Conservation (phyloP, 2,888 invertebrate genomes). For the Eledone cirrhosa region DNA sequence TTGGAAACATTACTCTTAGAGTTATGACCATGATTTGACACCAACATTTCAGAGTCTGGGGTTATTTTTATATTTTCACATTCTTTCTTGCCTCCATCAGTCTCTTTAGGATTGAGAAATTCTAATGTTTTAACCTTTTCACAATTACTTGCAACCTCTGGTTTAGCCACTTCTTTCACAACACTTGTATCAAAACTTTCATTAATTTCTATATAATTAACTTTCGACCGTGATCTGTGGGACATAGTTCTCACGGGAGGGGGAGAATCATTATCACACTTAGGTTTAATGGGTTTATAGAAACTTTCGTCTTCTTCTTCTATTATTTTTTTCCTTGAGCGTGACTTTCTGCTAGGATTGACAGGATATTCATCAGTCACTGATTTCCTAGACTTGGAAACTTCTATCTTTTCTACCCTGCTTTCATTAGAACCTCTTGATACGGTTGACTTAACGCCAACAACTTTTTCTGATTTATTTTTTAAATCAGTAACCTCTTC, state of each 20-base stretch:
- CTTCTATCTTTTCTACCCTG: slow-evolving; percentile 35
- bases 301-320: neutral
- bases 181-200: neutral
- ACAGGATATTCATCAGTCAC: neutral
- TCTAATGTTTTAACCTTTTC: too few relatives aligned
- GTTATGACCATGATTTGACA: neutral
- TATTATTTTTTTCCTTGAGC: neutral
- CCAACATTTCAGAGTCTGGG: too few relatives aligned
- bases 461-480: neutral
- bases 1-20: neutral
- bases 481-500: neutral
- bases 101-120: too few relatives aligned
- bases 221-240: slow-evolving; percentile 9
- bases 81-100: too few relatives aligned
- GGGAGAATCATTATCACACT: neutral
- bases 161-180: neutral
- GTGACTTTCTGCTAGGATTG: neutral
- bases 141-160: neutral
- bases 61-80: too few relatives aligned
- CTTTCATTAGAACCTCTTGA: slow-evolving; percentile 35
- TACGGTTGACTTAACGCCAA: slow-evolving; percentile 19
- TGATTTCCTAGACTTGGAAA: slow-evolving; percentile 31
- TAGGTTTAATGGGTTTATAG: neutral
- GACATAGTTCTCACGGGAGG: neutral
- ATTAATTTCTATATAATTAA: neutral